Evolutionary conservation across 1,140 invertebrate genomes (phyloP).

Genomic region (Lasioglossum baleicum): DNA sequence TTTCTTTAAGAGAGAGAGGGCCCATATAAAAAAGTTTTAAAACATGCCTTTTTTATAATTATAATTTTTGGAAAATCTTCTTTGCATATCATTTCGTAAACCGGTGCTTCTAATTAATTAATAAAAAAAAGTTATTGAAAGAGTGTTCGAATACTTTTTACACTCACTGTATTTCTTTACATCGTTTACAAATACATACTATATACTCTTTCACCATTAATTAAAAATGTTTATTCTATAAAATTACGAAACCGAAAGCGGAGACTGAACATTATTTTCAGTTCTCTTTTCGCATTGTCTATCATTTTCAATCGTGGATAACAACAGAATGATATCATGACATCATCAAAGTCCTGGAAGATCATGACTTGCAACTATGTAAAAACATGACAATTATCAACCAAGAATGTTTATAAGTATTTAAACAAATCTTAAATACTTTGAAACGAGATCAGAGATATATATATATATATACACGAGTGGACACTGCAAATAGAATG

Average conservation of each 20-base stretch:
- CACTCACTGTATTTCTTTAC: neutral
- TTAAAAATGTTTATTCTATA: neutral
- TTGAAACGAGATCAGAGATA: neutral
- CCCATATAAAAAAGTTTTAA: too few species aligned
- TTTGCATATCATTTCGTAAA: too few species aligned
- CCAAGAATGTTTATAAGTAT: neutral
- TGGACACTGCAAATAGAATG: neutral
- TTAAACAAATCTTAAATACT: neutral
- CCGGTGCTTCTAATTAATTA: too few species aligned
- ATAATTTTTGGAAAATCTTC: too few species aligned
- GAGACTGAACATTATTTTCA: neutral
- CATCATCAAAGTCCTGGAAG: neutral
- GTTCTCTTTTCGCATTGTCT: neutral
- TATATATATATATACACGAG: neutral
- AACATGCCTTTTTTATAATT: too few species aligned
- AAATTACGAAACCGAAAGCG: neutral
- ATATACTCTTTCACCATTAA: neutral
- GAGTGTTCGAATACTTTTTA: too few species aligned
- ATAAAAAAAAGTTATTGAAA: too few species aligned
- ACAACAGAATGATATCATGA: neutral
- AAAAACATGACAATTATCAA: neutral
- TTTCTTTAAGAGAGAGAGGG: too few species aligned
- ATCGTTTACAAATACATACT: neutral
- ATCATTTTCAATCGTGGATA: neutral
- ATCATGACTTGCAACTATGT: slow-evolving; percentile 18